Conservation (phyloP, 2,797 vertebrate species). For the Anomalospiza imberbis region DNA sequence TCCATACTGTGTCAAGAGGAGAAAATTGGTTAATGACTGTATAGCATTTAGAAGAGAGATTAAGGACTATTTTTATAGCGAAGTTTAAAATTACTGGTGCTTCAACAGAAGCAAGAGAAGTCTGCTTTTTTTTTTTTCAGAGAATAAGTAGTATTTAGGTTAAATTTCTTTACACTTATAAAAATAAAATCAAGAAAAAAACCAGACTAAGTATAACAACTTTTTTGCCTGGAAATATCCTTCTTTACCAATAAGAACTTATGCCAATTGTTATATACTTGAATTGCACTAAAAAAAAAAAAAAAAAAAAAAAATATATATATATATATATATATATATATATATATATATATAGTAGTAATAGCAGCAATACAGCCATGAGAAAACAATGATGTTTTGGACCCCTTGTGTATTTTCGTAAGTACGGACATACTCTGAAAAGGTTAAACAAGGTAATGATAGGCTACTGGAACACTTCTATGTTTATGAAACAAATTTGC, state of each 20-base stretch:
- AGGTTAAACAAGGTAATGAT: conserved; percentile 2
- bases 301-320: too few relatives aligned
- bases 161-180: not conserved
- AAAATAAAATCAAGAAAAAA: not conserved
- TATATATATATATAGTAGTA: too few relatives aligned
- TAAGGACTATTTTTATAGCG: not conserved
- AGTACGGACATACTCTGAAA: not conserved
- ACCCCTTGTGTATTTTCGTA: not conserved
- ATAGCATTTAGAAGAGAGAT: not conserved
- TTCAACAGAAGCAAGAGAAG: not conserved
- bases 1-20: not conserved
- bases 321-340: too few relatives aligned
- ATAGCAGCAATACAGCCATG: not conserved
- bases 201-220: not conserved
- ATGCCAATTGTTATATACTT: not conserved
- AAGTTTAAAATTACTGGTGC: not conserved
- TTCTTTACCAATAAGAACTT: not conserved
- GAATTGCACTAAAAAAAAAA: not conserved
- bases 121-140: not conserved
- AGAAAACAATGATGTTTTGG: not conserved
- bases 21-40: not conserved
- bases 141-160: not conserved
- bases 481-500: not conserved
- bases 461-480: not conserved
- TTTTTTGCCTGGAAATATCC: not conserved